A percentile compares a stretch with the other conserved stretches of the same genome.
These are phyloP conservation scores for Helostoma temminkii DNA, from an alignment of 2,797 vertebrate genomes.

Conservation along the genomic window DNA sequence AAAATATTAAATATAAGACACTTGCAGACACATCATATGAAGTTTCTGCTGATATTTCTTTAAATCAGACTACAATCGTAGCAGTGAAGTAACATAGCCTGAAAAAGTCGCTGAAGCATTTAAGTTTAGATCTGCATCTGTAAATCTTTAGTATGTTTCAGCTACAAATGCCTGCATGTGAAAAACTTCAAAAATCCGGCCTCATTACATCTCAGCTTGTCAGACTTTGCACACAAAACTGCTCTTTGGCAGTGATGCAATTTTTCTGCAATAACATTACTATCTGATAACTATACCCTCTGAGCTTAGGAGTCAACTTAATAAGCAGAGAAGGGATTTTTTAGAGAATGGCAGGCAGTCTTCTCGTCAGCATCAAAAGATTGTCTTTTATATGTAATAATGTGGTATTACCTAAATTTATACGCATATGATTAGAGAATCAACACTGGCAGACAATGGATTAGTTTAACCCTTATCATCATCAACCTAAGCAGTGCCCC, in stretches of 20 bases:
- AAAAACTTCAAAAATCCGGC: not conserved
- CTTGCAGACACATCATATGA: slow-evolving; percentile 28
- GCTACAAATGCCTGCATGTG: not conserved
- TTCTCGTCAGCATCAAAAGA: not conserved
- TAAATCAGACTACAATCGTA: slow-evolving; percentile 4
- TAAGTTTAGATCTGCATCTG: not conserved
- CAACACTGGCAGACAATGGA: not conserved
- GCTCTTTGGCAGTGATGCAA: not conserved
- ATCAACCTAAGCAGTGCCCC: not conserved
- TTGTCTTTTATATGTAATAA: not conserved
- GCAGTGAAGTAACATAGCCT: not conserved
- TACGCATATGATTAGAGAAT: not conserved
- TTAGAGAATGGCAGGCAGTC: not conserved
- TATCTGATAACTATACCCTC: not conserved
- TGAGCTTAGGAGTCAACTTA: not conserved
- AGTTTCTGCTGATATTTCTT: slow-evolving; percentile 25
- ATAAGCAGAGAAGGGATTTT: not conserved
- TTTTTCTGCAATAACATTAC: not conserved
- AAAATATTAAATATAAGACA: slow-evolving; percentile 61
- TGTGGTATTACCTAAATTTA: not conserved
- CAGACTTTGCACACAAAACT: not conserved
- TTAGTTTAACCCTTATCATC: not conserved
- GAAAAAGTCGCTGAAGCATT: not conserved
- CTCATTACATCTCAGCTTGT: not conserved
- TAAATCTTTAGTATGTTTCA: not conserved